Percentiles rank a stretch among this genome's conserved stretches.
Conservation (phyloP, 2,113 vertebrate species). For the Dasyprocta punctata region DNA sequence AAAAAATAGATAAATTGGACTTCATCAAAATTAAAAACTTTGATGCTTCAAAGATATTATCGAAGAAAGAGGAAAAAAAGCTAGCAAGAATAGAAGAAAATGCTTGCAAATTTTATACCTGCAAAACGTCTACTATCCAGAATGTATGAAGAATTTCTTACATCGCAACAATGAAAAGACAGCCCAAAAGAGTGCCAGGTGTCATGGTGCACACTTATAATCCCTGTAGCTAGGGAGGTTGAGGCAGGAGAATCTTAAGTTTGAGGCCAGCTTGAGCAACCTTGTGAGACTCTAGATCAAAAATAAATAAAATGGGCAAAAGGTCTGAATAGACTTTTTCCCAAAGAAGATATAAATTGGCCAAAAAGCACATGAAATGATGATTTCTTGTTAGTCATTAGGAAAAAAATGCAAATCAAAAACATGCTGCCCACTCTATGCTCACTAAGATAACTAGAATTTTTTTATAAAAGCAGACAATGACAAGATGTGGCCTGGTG, state of each 20-base stretch:
- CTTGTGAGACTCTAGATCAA: not conserved
- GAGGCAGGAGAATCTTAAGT: not conserved
- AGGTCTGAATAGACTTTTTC: not conserved
- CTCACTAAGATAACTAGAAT: not conserved
- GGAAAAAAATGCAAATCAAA: not conserved
- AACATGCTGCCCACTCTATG: not conserved
- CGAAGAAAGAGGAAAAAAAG: not conserved
- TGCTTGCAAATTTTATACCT: not conserved
- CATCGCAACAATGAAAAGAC: not conserved
- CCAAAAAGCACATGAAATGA: not conserved
- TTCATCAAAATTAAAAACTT: conserved; percentile 2
- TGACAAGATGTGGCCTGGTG: no score
- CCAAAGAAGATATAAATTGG: not conserved
- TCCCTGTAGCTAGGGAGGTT: not conserved
- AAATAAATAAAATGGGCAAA: not conserved
- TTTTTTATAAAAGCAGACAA: not conserved
- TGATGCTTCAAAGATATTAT: not conserved
- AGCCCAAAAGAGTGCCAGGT: not conserved
- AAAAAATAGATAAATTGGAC: not conserved
- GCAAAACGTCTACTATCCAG: not conserved
- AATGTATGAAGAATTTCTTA: not conserved
- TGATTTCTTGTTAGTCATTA: not conserved
- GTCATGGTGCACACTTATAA: not conserved
- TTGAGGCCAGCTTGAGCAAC: not conserved
- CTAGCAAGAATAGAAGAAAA: not conserved